Evolutionary conservation across 2,888 invertebrate species (phyloP), one percentile per base, ranked within the genome.

Genomic region (Acronicta aceris): DNA sequence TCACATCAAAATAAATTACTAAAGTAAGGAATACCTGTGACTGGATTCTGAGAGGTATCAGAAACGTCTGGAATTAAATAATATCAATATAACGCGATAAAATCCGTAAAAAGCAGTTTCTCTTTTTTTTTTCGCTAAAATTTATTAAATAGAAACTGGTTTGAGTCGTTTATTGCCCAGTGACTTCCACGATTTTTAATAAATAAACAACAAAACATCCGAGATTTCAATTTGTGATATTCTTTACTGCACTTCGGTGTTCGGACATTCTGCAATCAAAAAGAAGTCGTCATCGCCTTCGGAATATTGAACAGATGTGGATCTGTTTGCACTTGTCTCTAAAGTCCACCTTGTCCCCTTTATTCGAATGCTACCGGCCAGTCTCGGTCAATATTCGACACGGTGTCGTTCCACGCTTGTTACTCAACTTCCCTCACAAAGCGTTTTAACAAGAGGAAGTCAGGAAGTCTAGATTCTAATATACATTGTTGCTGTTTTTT

Each of bases 311-410:
- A 76, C 70, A 82, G 81, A 80, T 79, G 77, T 65, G 65, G 55
- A 57, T 71, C 76, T 83, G 82, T 84, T 82, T 80, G 81, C 76
- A 63, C 61, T 72, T 62, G 71, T 74, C 70, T 59, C 66, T 65
- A 59, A 68, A 74, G 77, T 75, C 65, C 60, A 66, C 68, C 40
- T 73, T 70, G 74, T 76, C 81, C 75, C 77, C 65, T 82, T 79
- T 85, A 85, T 86, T 83, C 79, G 59, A 65, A 47, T 61, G 71
- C 68, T 63, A 71, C 71, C 78, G 76, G 63, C 71, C 75, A 66
- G 73, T 74, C 76, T 83, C 70, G 67, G 79, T 79, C 81, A 86
- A 87, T 82, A 84, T 82, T 86, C 74, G 78, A n/a, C 69, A 48
- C 59, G 60, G 58, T 68, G 76, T 46, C 74, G 63, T 71, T 65